Evolutionary conservation across 35 echinoderm and acorn worm genomes (phyloP).

Genomic region (Diadema setosum): DNA sequence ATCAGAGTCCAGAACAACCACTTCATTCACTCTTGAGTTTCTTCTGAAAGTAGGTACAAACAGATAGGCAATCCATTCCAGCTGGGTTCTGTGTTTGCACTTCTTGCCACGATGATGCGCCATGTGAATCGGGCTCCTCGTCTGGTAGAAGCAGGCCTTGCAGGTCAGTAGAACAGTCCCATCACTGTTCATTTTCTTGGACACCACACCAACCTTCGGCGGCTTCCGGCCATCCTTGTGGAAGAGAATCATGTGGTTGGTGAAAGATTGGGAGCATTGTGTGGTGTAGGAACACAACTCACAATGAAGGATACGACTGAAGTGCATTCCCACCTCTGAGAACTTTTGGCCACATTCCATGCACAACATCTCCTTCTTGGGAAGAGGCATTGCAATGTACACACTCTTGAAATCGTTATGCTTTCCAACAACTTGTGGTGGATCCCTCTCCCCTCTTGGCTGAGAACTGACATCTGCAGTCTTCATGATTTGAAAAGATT

Average conservation of each 20-base stretch:
- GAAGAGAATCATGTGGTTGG: slow-evolving; percentile 72
- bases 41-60: neutral
- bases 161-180: slow-evolving; percentile 16
- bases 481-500: neutral
- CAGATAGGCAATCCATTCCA: neutral
- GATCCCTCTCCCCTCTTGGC: neutral
- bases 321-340: neutral
- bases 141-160: slow-evolving; percentile 22
- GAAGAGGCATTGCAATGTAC: neutral
- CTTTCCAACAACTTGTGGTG: neutral
- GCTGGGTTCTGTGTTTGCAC: neutral
- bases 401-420: neutral
- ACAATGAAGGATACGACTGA: slow-evolving; percentile 10
- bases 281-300: slow-evolving; percentile 20
- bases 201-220: slow-evolving; percentile 21
- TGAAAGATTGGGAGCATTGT: slow-evolving; percentile 33
- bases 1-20: slow-evolving; percentile 5
- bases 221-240: slow-evolving; percentile 6
- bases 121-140: slow-evolving; percentile 32
- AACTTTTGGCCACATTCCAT: slow-evolving; percentile 39
- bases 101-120: slow-evolving; percentile 22
- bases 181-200: slow-evolving; percentile 12
- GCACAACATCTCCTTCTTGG: slow-evolving; percentile 14
- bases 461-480: neutral
- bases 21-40: neutral